Evolutionary conservation across 2,888 invertebrate species (phyloP), one percentile per base, ranked within the genome.

Genomic region (Oscheius sp.): DNA sequence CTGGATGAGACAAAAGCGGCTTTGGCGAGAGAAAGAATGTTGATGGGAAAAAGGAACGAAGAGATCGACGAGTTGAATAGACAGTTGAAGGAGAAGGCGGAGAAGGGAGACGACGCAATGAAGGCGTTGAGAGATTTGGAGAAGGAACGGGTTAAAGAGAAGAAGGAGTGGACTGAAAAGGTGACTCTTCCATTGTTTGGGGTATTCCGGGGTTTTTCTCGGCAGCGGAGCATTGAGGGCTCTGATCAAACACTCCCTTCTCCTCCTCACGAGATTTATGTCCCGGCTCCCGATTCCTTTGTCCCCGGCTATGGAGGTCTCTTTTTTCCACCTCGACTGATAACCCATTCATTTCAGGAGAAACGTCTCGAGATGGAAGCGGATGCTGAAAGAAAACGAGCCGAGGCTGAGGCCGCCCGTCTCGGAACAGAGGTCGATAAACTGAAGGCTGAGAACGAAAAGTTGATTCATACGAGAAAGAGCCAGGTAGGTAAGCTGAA

Each of bases 21-120:
- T 36, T 56, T 79, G 22, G 80, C 77, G 26, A 71, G 78, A 22
- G 80, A 81, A 41, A 70, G 78, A 63, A 73, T 73, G 66, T 66
- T 78, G 54, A 70, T 75, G 22, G 72, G 73, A 32, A 76, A 76
- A 56, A 68, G 79, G 33, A 79, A 81, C 67, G 74, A 76, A 47
- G 81, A 81, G 50, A 78, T 81, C 45, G 81, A 81, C 66, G 80
- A 77, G 49, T 67, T 80, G 56, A 80, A 80, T 50, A 51, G 70
- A 44, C 68, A 67, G 20, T 61, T 80, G 33, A 73, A 75, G 61
- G 56, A 67, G 17, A 75, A 78, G 54, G 67, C 69, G 8, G 80
- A 80, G 20, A 50, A 74, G n/a, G 69, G 67, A 17, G 76, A 80
- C 41, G 77, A 77, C 44, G 67, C 68, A n/a, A 69, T 73, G 30